Evolutionary conservation across 2,888 invertebrate species (phyloP).

Genomic region (Embidobia sp.): DNA sequence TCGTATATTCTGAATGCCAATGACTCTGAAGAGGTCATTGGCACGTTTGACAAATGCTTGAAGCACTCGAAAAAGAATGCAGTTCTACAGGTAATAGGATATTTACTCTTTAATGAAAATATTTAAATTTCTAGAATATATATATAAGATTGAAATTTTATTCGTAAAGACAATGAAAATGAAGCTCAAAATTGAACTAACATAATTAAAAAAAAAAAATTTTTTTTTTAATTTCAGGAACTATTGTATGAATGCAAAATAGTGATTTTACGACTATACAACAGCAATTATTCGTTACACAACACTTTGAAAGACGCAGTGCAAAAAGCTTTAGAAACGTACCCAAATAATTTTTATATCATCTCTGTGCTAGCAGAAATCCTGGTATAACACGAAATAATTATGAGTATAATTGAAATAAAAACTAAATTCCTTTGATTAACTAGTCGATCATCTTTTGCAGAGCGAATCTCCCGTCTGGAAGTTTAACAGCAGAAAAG

Average conservation of each 20-base stretch:
- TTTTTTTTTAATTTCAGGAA: slow-evolving; percentile 78
- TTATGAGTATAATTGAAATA: too few relatives aligned
- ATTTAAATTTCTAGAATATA: background rate
- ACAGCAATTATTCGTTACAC: slow-evolving; percentile 50
- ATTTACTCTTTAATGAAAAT: background rate
- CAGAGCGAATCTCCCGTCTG: slow-evolving; percentile 83
- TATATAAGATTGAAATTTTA: background rate
- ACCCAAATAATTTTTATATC: slow-evolving; percentile 84
- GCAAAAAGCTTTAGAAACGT: slow-evolving; percentile 75
- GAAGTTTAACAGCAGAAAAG: slow-evolving; percentile 81
- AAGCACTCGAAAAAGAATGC: slow-evolving; percentile 69
- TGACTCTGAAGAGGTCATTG: slow-evolving; percentile 67
- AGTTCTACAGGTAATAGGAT: slow-evolving; percentile 70
- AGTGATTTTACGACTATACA: slow-evolving; percentile 72
- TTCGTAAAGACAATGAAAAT: too few relatives aligned
- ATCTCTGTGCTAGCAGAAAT: slow-evolving; percentile 82
- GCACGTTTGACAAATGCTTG: slow-evolving; percentile 71
- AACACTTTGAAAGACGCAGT: slow-evolving; percentile 67
- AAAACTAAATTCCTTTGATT: too few relatives aligned
- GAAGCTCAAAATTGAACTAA: background rate
- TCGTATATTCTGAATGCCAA: slow-evolving; percentile 78
- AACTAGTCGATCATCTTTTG: too few relatives aligned
- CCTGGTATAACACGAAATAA: slow-evolving; percentile 78
- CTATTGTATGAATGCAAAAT: slow-evolving; percentile 81
- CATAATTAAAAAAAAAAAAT: too few relatives aligned